A percentile compares a stretch with the other conserved stretches of the same genome.
Conservation (phyloP, 1,140 invertebrate species). For the Metaphire vulgaris region DNA sequence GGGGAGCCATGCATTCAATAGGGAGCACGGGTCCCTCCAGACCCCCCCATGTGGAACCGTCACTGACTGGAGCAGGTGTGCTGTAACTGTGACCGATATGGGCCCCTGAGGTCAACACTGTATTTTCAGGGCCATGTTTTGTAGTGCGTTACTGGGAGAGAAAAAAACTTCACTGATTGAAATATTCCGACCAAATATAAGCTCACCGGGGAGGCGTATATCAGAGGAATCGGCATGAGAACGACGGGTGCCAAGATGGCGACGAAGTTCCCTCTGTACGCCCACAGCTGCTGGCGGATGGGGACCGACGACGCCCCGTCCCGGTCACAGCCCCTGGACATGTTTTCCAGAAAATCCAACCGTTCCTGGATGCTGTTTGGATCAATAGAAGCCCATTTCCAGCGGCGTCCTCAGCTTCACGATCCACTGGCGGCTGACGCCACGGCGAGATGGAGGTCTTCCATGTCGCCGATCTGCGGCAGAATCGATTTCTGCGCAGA, state of each 20-base stretch:
- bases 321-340: conserved; percentile 4
- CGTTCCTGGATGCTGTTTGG: not conserved
- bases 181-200: not conserved
- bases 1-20: no score
- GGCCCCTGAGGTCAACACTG: not conserved
- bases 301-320: conserved; percentile 3
- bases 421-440: not conserved
- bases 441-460: not conserved
- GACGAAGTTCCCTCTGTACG: conserved; percentile 9
- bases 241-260: conserved; percentile 10
- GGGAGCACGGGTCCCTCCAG: no score
- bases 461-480: not conserved
- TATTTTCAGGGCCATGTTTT: no score
- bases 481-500: not conserved
- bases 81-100: not conserved
- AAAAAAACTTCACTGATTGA: no score
- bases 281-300: conserved; percentile 6
- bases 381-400: not conserved
- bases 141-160: no score
- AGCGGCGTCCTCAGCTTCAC: not conserved
- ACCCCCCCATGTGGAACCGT: no score
- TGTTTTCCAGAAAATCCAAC: not conserved
- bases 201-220: conserved; percentile 5
- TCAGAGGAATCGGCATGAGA: not conserved
- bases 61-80: no score